A percentile compares a stretch with the other conserved stretches of the same genome.
Conservation (phyloP, 53 echinoderm and acorn worm species). For the Antedon mediterranea region DNA sequence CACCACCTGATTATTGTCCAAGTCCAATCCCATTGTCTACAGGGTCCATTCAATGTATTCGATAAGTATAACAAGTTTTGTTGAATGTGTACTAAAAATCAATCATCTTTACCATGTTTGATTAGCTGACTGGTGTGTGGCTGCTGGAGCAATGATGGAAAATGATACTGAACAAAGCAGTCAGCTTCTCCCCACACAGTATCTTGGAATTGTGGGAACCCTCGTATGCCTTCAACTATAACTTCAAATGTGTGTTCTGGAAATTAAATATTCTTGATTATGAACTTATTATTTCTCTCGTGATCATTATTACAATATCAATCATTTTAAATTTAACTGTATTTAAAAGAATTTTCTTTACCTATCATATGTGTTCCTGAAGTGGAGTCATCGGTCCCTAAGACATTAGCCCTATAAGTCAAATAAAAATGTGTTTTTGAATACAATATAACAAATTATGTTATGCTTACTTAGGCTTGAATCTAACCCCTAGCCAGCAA, state of each 20-base stretch:
- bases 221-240: conserved; percentile 69
- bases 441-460: not conserved
- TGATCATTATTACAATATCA: too few relatives aligned
- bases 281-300: too few relatives aligned
- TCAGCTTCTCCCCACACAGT: conserved; percentile 96
- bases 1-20: too few relatives aligned
- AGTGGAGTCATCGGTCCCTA: not conserved
- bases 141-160: conserved; percentile 51
- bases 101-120: not conserved
- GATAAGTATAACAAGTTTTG: not conserved
- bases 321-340: too few relatives aligned
- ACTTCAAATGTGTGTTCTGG: conserved; percentile 95
- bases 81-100: not conserved
- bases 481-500: too few relatives aligned
- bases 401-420: not conserved
- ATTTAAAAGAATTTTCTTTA: too few relatives aligned
- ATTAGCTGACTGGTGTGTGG: not conserved
- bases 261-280: conserved; percentile 10
- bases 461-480: too few relatives aligned
- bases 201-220: conserved; percentile 77
- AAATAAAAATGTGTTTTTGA: not conserved
- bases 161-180: conserved; percentile 94
- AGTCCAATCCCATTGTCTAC: too few relatives aligned
- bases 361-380: not conserved
- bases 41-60: too few relatives aligned